Evolutionary conservation across 2,888 invertebrate genomes (phyloP).

Genomic region (Steinernema scapterisci): DNA sequence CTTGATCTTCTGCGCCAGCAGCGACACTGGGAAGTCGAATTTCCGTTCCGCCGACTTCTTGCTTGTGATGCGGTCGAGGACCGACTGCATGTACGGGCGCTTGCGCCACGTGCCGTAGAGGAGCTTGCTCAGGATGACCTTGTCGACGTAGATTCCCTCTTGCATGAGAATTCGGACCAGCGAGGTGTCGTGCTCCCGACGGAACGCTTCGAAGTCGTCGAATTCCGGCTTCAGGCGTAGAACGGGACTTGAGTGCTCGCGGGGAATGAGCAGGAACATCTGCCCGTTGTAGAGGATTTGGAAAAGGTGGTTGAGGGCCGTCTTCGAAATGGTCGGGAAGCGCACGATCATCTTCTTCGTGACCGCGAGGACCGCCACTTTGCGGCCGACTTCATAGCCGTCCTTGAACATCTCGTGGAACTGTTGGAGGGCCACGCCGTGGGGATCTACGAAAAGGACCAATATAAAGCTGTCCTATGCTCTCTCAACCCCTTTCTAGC

Average conservation of each 20-base stretch:
- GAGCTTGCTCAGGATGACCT: not conserved
- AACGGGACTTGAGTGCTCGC: not conserved
- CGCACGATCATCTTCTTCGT: not conserved
- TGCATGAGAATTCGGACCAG: not conserved
- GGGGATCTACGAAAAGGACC: not conserved
- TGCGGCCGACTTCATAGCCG: not conserved
- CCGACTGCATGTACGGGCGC: constrained; percentile 7
- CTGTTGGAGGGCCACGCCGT: not conserved
- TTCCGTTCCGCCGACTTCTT: not conserved
- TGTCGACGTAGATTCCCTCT: not conserved
- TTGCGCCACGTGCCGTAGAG: not conserved
- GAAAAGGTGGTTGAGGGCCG: not conserved
- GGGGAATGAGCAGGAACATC: not conserved
- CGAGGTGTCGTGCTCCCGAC: not conserved
- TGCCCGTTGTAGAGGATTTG: constrained; percentile 14
- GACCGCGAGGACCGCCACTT: not conserved
- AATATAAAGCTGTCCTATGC: too few relatives aligned
- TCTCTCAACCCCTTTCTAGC: too few relatives aligned
- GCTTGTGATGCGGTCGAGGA: not conserved
- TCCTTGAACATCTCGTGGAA: not conserved
- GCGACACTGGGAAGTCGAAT: not conserved
- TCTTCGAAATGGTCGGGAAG: constrained; percentile 12
- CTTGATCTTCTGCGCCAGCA: constrained; percentile 1
- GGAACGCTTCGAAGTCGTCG: not conserved
- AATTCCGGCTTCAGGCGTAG: constrained; percentile 11